Percentiles rank a stretch among this genome's conserved stretches.
These are phyloP conservation scores for Tetranychus cinnabarinus DNA, from an alignment of 1,140 invertebrate species.

Conservation along the genomic window DNA sequence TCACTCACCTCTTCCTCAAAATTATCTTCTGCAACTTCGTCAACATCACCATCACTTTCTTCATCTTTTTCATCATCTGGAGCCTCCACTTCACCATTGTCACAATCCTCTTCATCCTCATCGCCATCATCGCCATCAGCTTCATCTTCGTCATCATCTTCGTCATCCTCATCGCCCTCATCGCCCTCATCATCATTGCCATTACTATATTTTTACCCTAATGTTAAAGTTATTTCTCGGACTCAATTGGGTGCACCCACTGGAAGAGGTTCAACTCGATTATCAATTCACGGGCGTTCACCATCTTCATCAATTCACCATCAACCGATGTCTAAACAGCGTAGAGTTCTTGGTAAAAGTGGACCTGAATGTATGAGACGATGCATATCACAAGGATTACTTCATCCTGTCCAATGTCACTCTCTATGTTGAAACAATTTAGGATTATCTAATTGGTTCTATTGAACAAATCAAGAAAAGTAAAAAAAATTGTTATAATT, in stretches of 20 bases:
- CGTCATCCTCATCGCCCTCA: neutral
- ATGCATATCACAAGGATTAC: conserved; percentile 17
- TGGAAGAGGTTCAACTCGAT: too few relatives aligned
- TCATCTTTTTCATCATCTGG: neutral
- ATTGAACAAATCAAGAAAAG: too few relatives aligned
- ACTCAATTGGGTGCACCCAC: neutral
- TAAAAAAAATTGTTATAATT: neutral
- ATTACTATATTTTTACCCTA: neutral
- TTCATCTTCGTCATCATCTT: neutral
- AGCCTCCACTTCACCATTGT: neutral
- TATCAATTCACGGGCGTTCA: neutral
- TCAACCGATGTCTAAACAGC: neutral
- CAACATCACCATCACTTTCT: neutral
- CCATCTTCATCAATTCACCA: neutral
- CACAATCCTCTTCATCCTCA: neutral
- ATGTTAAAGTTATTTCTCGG: neutral
- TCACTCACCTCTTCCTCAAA: too few relatives aligned
- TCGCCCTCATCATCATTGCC: neutral
- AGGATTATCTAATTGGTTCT: too few relatives aligned
- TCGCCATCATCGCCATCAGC: neutral
- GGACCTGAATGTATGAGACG: conserved; percentile 18
- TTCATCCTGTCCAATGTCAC: conserved; percentile 20
- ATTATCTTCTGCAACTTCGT: neutral
- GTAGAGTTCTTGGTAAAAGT: conserved; percentile 12
- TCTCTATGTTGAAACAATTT: conserved; percentile 18